A percentile compares a stretch with the other conserved stretches of the same genome.
phyloP scores from a whole-genome alignment of 2,888 invertebrate species.

The Aspidiotus rigidus region DNA sequence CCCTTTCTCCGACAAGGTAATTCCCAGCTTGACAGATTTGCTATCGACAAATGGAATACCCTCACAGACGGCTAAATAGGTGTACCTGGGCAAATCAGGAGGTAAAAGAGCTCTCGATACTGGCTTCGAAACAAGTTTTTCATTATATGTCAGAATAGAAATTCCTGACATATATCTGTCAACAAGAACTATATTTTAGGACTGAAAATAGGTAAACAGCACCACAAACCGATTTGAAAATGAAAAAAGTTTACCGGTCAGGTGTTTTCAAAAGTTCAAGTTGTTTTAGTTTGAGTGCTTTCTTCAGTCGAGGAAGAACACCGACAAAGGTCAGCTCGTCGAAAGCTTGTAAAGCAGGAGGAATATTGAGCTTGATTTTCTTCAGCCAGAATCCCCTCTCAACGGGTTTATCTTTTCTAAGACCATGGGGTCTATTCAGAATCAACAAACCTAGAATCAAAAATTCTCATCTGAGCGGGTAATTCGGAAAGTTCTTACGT shows the following conservation, averaged over 20 bases:
- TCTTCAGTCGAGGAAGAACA: not conserved
- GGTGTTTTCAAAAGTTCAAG: conserved; percentile 7
- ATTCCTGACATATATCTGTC: conserved; percentile 22
- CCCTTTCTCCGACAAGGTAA: not conserved
- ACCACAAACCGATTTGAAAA: not conserved
- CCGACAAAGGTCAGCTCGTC: conserved; percentile 13
- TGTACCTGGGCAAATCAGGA: not conserved
- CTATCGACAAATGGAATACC: conserved; percentile 16
- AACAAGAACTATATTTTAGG: not conserved
- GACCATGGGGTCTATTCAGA: conserved; percentile 19
- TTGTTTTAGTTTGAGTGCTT: not conserved
- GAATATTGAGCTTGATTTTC: not conserved
- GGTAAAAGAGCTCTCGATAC: not conserved
- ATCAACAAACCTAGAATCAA: conserved; percentile 13
- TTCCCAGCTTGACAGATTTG: conserved; percentile 7
- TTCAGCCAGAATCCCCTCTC: not conserved
- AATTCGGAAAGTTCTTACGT: too few species aligned
- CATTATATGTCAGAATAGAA: conserved; percentile 8
- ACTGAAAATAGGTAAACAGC: not conserved
- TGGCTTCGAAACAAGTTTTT: not conserved
- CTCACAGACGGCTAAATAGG: conserved; percentile 16
- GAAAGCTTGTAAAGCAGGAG: not conserved
- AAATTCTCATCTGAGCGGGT: too few species aligned
- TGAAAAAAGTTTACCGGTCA: conserved; percentile 13
- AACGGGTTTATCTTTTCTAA: conserved; percentile 8